A percentile compares a stretch with the other conserved stretches of the same genome.
phyloP scores from a whole-genome alignment of 2,888 invertebrate genomes.

The Leucophenga maculata region DNA sequence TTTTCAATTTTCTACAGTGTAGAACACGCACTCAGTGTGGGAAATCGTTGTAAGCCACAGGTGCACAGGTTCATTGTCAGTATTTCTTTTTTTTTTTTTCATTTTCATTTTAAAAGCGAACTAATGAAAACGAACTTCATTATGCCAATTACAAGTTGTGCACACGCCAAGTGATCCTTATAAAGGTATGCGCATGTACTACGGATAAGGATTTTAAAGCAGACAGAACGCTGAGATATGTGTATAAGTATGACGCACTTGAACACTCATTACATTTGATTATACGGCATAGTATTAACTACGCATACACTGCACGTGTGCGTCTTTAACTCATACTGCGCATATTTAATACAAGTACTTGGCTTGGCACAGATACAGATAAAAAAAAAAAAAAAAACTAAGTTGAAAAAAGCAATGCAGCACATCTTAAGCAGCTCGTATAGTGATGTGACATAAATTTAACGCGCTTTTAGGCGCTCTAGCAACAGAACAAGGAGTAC shows the following conservation, averaged over 20 bases:
- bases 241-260: not conserved
- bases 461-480: not conserved
- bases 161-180: not conserved
- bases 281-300: not conserved
- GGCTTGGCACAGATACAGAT: not conserved
- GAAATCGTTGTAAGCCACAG: conserved; percentile 1
- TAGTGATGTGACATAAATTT: conserved; percentile 11
- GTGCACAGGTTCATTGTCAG: conserved; percentile 4
- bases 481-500: conserved; percentile 10
- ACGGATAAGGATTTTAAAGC: too few species aligned
- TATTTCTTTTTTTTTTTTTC: too few species aligned
- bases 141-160: conserved; percentile 35
- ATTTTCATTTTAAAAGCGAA: conserved; percentile 22
- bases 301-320: conserved; percentile 5
- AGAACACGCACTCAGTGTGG: not conserved
- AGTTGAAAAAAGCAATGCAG: not conserved
- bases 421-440: conserved; percentile 16
- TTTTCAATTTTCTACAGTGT: too few species aligned
- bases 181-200: too few species aligned
- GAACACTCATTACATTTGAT: conserved; percentile 20
- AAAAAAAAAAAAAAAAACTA: not conserved
- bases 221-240: too few species aligned
- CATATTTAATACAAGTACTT: conserved; percentile 9
- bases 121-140: conserved; percentile 34
- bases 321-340: not conserved